Base-by-base conservation (phyloP, 2,888 invertebrate species). In the Autographa pulchrina region DNA sequence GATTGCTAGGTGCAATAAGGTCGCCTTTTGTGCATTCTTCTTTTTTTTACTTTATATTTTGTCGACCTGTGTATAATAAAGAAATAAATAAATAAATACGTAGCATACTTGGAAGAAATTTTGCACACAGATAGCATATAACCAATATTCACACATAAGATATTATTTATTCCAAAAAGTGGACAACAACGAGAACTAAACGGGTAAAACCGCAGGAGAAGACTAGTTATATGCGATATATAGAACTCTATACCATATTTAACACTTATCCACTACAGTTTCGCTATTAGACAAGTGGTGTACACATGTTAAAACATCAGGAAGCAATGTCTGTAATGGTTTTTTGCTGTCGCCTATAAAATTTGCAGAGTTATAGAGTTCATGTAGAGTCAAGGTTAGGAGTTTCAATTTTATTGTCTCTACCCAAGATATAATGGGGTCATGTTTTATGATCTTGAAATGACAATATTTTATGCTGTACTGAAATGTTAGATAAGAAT, bases 371-470 rank as follows among this genome's bases (percentile, higher is more conserved):
- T n/a, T n/a, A n/a, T 72, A 65, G 67, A 65, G 76, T 79, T 78
- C 76, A 14, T 72, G 68, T 9, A 14, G 5, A 69, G 72, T 78
- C 78, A 78, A 78, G 78, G 75, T 69, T 78, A 59, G 3, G n/a
- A 8, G 5, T 32, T 11, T 65, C 48, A 38, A 48, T 59, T 61
- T 41, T 16, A 52, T 5, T 18, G 54, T 54, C 18, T 54, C 18
- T 3, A 54, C 20, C 11, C 20, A 20, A 16, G 18, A 20, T 20
- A 56, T 1, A 2, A 11, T 54, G 54, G 13, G 11, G 20, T 5
- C 25, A 48, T n/a, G 9, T 13, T 48, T 48, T 48, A 48, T 48
- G n/a, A n/a, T 48, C 48, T 5, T 6, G n/a, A 14, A 7, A n/a
- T n/a, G n/a, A n/a, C 48, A 14, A 43, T 48, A 48, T n/a, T 48